Percentiles rank a stretch among this genome's conserved stretches.
Evolutionary conservation across 2,888 invertebrate species (phyloP).

Genomic region (Cephus pygmeus): DNA sequence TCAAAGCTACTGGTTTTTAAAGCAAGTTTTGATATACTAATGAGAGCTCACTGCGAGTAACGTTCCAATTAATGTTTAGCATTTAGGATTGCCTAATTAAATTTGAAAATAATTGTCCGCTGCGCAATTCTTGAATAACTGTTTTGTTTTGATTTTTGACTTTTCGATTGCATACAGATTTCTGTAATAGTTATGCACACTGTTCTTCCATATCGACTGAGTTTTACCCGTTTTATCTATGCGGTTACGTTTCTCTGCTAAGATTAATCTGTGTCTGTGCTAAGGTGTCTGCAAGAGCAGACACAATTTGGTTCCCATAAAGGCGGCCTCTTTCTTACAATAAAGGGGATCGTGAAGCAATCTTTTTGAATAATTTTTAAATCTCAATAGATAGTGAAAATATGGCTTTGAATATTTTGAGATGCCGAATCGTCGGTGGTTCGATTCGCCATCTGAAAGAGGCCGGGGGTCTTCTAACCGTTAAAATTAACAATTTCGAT

Average conservation of each 20-base stretch:
- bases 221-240: not conserved
- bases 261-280: not conserved
- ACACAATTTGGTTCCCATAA: not conserved
- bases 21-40: not conserved
- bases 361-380: not conserved
- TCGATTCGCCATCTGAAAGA: slow-evolving; percentile 39
- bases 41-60: not conserved
- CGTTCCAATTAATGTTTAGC: not conserved
- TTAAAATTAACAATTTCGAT: slow-evolving; percentile 35
- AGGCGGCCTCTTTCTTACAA: not conserved
- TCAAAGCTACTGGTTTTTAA: not conserved
- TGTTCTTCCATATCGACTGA: not conserved
- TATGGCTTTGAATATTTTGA: slow-evolving; percentile 45
- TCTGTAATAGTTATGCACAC: not conserved
- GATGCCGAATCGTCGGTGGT: slow-evolving; percentile 23
- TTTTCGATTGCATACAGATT: not conserved
- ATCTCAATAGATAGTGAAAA: slow-evolving; percentile 8
- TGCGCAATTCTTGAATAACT: not conserved
- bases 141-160: not conserved
- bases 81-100: not conserved
- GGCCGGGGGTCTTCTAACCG: slow-evolving; percentile 28
- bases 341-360: not conserved
- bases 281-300: not conserved
- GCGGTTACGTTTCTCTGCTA: not conserved
- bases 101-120: not conserved